Evolutionary conservation across 2,797 vertebrate genomes (phyloP).

Genomic region (Saguinus oedipus): DNA sequence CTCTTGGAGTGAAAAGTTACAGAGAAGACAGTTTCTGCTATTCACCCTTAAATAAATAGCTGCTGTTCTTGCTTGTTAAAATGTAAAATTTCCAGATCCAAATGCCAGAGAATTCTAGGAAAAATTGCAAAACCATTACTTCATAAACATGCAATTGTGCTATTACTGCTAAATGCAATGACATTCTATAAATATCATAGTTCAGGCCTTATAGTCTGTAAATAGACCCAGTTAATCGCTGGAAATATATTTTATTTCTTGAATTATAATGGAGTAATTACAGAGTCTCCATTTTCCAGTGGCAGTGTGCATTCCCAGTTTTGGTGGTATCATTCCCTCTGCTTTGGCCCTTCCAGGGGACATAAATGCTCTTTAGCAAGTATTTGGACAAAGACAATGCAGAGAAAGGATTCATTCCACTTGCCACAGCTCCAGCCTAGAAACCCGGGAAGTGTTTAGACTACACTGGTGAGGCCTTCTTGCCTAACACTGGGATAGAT

Average conservation of each 20-base stretch:
- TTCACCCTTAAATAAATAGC: conserved; percentile 75
- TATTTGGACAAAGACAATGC: conserved; percentile 40
- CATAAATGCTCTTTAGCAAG: conserved; percentile 49
- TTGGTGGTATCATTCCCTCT: conserved; percentile 42
- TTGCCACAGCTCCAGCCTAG: conserved; percentile 25
- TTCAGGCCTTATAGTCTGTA: conserved; percentile 66
- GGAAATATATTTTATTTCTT: conserved; percentile 78
- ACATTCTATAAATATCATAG: conserved; percentile 79
- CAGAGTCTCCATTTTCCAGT: conserved; percentile 68
- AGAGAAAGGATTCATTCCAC: neutral
- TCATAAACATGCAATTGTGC: conserved; percentile 78
- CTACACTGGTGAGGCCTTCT: neutral
- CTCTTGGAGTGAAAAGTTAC: conserved; percentile 62
- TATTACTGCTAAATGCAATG: conserved; percentile 74
- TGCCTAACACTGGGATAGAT: neutral
- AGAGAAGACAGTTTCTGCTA: conserved; percentile 70
- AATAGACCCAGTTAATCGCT: conserved; percentile 74
- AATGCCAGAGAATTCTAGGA: conserved; percentile 70
- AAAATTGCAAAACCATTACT: conserved; percentile 72
- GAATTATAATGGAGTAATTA: conserved; percentile 73
- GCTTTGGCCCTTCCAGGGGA: neutral
- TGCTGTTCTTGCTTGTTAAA: conserved; percentile 71
- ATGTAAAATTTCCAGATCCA: conserved; percentile 67
- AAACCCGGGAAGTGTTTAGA: conserved; percentile 4
- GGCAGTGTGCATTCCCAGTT: conserved; percentile 59